Conservation (phyloP, 2,797 vertebrate genomes). For the Sebastes minor region DNA sequence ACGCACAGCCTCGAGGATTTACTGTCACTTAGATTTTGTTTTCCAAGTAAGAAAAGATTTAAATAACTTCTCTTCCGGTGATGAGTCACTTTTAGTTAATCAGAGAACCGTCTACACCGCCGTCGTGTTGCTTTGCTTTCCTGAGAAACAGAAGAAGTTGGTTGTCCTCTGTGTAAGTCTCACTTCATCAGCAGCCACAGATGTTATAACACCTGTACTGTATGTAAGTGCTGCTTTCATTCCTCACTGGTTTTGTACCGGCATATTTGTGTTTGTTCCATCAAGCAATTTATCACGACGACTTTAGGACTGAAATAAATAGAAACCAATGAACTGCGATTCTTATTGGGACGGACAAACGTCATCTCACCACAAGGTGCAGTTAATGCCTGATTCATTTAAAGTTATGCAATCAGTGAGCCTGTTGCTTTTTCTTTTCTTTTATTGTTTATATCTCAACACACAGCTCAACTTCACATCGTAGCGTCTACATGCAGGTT, state of each 20-base stretch:
- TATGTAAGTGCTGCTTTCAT: not conserved
- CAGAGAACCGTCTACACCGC: not conserved
- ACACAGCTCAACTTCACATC: too few species aligned
- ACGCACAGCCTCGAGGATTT: too few species aligned
- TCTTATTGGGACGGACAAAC: too few species aligned
- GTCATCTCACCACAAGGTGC: not conserved
- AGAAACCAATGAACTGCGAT: not conserved
- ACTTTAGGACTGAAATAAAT: not conserved
- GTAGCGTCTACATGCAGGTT: too few species aligned
- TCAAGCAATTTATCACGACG: not conserved
- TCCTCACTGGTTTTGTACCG: not conserved
- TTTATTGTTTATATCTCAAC: too few species aligned
- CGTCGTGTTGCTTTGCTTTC: not conserved
- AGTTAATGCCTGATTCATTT: not conserved
- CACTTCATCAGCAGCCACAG: not conserved
- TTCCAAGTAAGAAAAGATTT: not conserved
- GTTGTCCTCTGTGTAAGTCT: too few species aligned
- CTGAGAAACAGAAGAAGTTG: not conserved
- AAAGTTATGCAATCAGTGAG: not conserved
- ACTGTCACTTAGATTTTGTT: not conserved
- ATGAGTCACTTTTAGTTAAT: not conserved
- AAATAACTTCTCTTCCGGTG: not conserved
- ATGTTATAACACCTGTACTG: not conserved
- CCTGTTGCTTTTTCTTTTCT: too few species aligned
- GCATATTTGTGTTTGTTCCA: not conserved